Conservation (phyloP, 2,888 invertebrate genomes). For the Theodoxus fluviatilis region DNA sequence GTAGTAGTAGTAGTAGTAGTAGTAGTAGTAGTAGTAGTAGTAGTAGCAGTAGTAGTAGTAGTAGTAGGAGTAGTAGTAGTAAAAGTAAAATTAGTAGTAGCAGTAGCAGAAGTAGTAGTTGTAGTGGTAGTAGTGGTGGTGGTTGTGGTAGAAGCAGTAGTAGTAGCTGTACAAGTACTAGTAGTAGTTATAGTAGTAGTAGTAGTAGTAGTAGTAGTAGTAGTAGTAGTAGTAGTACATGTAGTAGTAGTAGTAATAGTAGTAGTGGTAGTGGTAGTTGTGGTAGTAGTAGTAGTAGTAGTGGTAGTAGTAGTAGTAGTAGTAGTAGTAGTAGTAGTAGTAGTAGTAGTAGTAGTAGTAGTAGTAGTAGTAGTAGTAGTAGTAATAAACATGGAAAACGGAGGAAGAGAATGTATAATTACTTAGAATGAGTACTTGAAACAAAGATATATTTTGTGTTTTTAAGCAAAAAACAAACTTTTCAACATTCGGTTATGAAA, state of each 20-base stretch:
- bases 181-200: constrained; percentile 16
- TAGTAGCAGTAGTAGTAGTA: constrained; percentile 18
- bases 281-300: constrained; percentile 18
- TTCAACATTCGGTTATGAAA: too few species aligned
- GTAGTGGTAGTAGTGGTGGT: not conserved
- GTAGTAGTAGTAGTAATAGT: constrained; percentile 12
- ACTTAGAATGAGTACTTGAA: too few species aligned
- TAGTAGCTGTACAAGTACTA: constrained; percentile 7
- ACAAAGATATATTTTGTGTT: too few species aligned
- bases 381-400: not conserved
- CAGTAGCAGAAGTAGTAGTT: constrained; percentile 12
- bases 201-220: constrained; percentile 17
- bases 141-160: not conserved
- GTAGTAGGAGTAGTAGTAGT: constrained; percentile 17
- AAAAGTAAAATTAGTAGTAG: constrained; percentile 9
- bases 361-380: constrained; percentile 19
- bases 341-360: constrained; percentile 19
- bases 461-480: too few species aligned
- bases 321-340: constrained; percentile 19
- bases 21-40: constrained; percentile 19
- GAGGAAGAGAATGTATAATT: too few species aligned
- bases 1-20: constrained; percentile 19
- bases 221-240: constrained; percentile 14
- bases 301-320: constrained; percentile 18
- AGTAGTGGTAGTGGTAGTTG: constrained; percentile 14